Conservation (phyloP, 2,888 invertebrate genomes). For the Rhagophthalmus giganteus region DNA sequence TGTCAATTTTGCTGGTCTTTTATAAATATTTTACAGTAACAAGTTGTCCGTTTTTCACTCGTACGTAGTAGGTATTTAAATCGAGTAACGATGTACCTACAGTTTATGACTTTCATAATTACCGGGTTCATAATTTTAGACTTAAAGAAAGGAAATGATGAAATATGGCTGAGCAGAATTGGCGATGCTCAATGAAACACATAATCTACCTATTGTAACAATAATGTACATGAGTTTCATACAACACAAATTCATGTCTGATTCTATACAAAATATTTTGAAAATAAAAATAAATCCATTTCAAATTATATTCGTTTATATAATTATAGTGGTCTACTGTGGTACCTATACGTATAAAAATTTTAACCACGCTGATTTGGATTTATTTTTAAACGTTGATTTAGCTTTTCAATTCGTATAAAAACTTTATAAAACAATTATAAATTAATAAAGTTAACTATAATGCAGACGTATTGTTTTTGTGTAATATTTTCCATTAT, state of each 20-base stretch:
- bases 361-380: slow-evolving; percentile 44
- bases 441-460: slow-evolving; percentile 58
- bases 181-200: slow-evolving; percentile 48
- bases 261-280: slow-evolving; percentile 48
- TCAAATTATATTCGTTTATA: slow-evolving; percentile 41
- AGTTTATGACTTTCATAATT: slow-evolving; percentile 22
- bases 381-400: slow-evolving; percentile 48
- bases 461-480: slow-evolving; percentile 46
- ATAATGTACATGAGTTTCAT: slow-evolving; percentile 24
- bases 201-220: slow-evolving; percentile 45
- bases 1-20: slow-evolving; percentile 53
- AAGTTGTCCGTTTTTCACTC: slow-evolving; percentile 22
- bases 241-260: slow-evolving; percentile 43
- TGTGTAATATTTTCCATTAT: not conserved
- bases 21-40: slow-evolving; percentile 39
- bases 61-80: slow-evolving; percentile 18
- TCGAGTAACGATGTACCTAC: slow-evolving; percentile 26
- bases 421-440: slow-evolving; percentile 58
- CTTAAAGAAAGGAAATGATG: not conserved
- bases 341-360: slow-evolving; percentile 19
- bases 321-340: slow-evolving; percentile 23
- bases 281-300: slow-evolving; percentile 49
- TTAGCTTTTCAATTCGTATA: slow-evolving; percentile 54
- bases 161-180: slow-evolving; percentile 44
- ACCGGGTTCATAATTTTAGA: slow-evolving; percentile 7